Percentiles rank a stretch among this genome's conserved stretches.
Conservation (phyloP, 2,113 vertebrate genomes). For the Harpagus bidentatus region DNA sequence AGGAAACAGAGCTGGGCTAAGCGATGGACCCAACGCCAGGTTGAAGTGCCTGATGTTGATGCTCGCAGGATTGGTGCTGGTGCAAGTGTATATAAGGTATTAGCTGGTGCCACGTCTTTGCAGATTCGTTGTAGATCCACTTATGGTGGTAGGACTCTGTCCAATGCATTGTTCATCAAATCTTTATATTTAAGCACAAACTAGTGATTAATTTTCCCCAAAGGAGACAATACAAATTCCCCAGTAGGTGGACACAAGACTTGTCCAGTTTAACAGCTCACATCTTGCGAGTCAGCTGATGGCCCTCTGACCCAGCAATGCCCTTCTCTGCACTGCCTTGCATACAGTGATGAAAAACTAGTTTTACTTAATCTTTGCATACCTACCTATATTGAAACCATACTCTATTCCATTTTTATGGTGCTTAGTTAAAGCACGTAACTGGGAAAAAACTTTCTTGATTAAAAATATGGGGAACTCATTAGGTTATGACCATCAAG, state of each 20-base stretch:
- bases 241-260: background rate
- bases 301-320: background rate
- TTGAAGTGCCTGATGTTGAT: background rate
- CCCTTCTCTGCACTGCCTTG: background rate
- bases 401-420: background rate
- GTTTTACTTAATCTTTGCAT: background rate
- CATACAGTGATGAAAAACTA: background rate
- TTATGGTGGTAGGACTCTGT: background rate
- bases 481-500: background rate
- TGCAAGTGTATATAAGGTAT: background rate
- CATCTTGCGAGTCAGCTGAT: background rate
- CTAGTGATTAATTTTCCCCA: background rate
- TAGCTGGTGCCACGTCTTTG: background rate
- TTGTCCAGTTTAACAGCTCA: background rate
- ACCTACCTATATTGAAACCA: background rate
- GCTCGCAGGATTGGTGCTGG: background rate
- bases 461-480: background rate
- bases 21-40: rapidly evolving
- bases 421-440: background rate
- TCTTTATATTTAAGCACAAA: background rate
- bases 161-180: background rate
- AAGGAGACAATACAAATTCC: background rate
- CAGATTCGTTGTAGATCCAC: background rate
- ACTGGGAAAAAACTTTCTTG: background rate
- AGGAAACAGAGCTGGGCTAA: background rate